Evolutionary conservation across 1,140 invertebrate genomes (phyloP).

Genomic region (Drosophila baimaii): DNA sequence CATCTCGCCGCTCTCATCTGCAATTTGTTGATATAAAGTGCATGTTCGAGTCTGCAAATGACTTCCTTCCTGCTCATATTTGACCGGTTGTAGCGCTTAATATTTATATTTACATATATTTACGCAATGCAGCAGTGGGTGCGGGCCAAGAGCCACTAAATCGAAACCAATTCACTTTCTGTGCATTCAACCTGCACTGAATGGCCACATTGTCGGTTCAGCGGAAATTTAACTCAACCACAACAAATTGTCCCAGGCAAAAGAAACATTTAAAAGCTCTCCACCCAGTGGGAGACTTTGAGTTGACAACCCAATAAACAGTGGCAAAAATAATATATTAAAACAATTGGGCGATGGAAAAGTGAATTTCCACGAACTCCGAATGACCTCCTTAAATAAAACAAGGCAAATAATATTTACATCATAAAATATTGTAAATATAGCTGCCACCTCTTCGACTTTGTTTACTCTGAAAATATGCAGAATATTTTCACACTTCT

Average conservation of each 20-base stretch:
- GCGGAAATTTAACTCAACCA: slow-evolving; percentile 44
- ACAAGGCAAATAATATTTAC: neutral
- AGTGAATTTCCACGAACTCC: slow-evolving; percentile 8
- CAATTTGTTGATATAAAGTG: slow-evolving; percentile 9
- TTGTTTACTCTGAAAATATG: neutral
- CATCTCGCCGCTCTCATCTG: slow-evolving; percentile 2
- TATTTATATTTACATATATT: slow-evolving; percentile 12
- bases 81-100: slow-evolving; percentile 17
- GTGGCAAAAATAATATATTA: slow-evolving; percentile 7
- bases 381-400: slow-evolving; percentile 11
- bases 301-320: slow-evolving; percentile 68
- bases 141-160: slow-evolving; percentile 17
- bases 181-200: slow-evolving; percentile 69
- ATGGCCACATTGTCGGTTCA: slow-evolving; percentile 60
- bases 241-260: slow-evolving; percentile 60
- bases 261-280: slow-evolving; percentile 38
- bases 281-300: slow-evolving; percentile 42
- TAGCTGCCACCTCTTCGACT: neutral
- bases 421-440: neutral
- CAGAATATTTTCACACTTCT: neutral
- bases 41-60: slow-evolving; percentile 1
- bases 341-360: slow-evolving; percentile 5
- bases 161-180: slow-evolving; percentile 48
- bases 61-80: slow-evolving; percentile 55
- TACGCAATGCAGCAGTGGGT: slow-evolving; percentile 50